Evolutionary conservation across 2,113 vertebrate species (phyloP).

Genomic region (Amphilophus citrinellus): DNA sequence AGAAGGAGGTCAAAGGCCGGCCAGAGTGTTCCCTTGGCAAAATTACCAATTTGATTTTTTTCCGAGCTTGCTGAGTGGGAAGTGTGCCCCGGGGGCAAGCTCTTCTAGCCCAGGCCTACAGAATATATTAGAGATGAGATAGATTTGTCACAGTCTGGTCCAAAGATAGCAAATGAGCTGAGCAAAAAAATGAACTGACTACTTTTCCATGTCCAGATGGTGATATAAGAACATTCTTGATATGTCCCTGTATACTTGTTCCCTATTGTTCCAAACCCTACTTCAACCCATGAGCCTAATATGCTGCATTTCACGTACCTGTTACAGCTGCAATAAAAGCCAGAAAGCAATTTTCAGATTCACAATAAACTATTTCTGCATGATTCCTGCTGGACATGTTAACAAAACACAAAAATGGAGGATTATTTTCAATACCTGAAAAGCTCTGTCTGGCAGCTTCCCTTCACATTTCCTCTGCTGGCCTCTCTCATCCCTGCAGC

Average conservation of each 20-base stretch:
- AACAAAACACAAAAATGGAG: neutral
- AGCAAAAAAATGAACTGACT: conserved; percentile 11
- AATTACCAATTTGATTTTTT: conserved; percentile 59
- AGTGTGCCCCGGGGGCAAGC: conserved; percentile 26
- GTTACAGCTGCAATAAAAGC: neutral
- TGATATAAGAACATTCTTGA: neutral
- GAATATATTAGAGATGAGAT: conserved; percentile 47
- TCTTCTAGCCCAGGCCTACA: conserved; percentile 21
- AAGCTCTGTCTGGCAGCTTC: neutral
- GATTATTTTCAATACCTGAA: neutral
- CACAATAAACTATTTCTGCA: neutral
- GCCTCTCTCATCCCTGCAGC: neutral
- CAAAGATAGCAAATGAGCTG: neutral
- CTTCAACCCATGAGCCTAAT: neutral
- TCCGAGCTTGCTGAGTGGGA: conserved; percentile 1
- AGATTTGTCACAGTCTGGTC: conserved; percentile 51
- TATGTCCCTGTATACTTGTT: neutral
- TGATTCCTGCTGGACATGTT: neutral
- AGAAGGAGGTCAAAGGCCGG: conserved; percentile 57
- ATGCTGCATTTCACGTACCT: conserved; percentile 17
- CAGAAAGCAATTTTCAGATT: neutral
- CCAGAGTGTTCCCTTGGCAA: conserved; percentile 51
- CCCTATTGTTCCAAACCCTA: neutral
- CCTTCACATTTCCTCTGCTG: neutral
- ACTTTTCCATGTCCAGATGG: neutral